phyloP scores from a whole-genome alignment of 2,113 vertebrate species.

The Hemichromis elongatus region DNA sequence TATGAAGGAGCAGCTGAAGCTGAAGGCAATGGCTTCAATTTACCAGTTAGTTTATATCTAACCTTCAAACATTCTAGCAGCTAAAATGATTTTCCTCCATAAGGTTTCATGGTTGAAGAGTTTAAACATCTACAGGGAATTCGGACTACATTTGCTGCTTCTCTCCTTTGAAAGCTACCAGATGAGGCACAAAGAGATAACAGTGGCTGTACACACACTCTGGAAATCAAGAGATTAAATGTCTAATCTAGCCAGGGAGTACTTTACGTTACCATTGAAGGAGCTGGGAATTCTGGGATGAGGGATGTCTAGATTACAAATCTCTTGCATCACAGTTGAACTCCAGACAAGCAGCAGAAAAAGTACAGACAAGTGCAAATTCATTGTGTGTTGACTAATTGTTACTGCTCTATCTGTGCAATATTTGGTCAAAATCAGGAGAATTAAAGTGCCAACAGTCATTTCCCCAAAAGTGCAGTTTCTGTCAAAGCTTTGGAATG shows the following conservation, averaged over 20 bases:
- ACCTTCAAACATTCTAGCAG: background rate
- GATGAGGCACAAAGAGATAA: too few relatives aligned
- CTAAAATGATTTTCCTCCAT: background rate
- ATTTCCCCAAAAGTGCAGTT: background rate
- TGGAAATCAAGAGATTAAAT: too few relatives aligned
- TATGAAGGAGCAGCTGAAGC: background rate
- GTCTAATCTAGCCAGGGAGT: too few relatives aligned
- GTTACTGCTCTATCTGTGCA: background rate
- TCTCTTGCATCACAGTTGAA: too few relatives aligned
- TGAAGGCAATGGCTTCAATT: background rate
- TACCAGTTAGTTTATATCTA: background rate
- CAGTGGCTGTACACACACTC: too few relatives aligned
- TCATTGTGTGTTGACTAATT: too few relatives aligned
- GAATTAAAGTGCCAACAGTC: background rate
- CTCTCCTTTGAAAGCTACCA: background rate
- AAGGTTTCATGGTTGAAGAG: background rate
- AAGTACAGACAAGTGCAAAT: too few relatives aligned
- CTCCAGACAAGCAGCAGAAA: too few relatives aligned
- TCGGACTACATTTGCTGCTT: background rate
- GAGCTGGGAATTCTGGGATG: too few relatives aligned
- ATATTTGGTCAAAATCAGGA: accelerated
- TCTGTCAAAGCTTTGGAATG: background rate
- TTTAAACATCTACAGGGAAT: background rate
- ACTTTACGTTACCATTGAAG: too few relatives aligned
- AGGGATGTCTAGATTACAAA: too few relatives aligned